Evolutionary conservation across 2,113 vertebrate genomes (phyloP).

Genomic region (Xiphophorus hellerii): DNA sequence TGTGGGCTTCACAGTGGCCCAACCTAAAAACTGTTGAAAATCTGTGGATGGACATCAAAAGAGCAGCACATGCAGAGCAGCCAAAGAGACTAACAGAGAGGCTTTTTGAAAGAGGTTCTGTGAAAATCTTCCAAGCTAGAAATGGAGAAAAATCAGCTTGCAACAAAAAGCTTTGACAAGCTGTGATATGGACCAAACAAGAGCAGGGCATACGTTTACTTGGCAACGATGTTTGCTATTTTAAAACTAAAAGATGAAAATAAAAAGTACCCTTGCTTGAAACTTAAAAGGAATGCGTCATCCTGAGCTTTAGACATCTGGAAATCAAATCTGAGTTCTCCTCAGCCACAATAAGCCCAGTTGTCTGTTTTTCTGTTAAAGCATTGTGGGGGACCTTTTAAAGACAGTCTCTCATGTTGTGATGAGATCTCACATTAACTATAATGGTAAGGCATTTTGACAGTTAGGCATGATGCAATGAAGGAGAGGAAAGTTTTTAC

Average conservation of each 20-base stretch:
- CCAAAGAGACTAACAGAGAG: conserved; percentile 1
- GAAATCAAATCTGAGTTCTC: neutral
- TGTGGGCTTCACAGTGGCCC: neutral
- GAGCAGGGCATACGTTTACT: neutral
- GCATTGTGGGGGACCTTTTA: neutral
- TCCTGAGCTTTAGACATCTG: neutral
- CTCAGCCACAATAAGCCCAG: neutral
- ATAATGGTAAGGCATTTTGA: neutral
- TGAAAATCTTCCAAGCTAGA: conserved; percentile 7
- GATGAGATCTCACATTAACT: neutral
- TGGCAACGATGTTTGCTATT: neutral
- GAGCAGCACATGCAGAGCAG: neutral
- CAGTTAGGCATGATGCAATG: conserved; percentile 1
- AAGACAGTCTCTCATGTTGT: neutral
- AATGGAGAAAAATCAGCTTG: neutral
- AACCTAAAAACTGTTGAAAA: neutral
- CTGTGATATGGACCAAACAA: neutral
- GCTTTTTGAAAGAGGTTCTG: neutral
- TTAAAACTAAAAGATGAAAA: conserved; percentile 1
- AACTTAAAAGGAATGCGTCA: neutral
- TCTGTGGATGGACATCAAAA: conserved; percentile 1
- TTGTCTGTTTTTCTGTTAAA: neutral
- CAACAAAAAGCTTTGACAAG: neutral
- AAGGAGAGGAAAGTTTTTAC: neutral
- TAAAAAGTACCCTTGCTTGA: neutral